These are phyloP conservation scores for Cydia amplana DNA, from an alignment of 1,140 invertebrate species.

Conservation along the genomic window DNA sequence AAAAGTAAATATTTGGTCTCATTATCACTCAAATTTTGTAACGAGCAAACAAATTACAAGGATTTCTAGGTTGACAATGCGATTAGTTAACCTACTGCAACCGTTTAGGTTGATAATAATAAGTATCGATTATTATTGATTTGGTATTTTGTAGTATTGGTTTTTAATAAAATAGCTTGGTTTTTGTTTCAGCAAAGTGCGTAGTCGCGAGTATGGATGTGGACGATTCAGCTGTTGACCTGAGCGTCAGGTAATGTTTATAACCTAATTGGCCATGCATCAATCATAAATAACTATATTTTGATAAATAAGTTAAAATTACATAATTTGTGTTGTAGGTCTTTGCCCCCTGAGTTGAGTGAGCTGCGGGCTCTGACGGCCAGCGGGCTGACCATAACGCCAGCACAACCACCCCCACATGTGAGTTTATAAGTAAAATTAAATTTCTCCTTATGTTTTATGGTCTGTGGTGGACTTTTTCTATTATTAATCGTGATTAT, in stretches of 20 bases:
- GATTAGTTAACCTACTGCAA: not conserved
- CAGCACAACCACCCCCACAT: constrained; percentile 77
- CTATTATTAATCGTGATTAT: not conserved
- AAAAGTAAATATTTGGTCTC: constrained; percentile 29
- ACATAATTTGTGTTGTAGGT: constrained; percentile 52
- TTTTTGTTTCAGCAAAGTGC: constrained; percentile 48
- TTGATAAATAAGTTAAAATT: constrained; percentile 37
- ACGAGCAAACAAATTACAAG: constrained; percentile 19
- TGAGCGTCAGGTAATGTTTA: constrained; percentile 85
- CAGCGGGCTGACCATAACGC: constrained; percentile 77
- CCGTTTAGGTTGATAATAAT: not conserved
- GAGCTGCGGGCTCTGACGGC: constrained; percentile 75
- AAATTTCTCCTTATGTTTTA: constrained; percentile 46
- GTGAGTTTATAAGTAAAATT: constrained; percentile 66
- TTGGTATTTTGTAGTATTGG: constrained; percentile 40
- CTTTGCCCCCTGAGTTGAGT: constrained; percentile 76
- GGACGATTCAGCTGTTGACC: constrained; percentile 86
- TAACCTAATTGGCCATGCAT: constrained; percentile 36
- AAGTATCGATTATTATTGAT: constrained; percentile 23
- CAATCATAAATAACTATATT: constrained; percentile 26
- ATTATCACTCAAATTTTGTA: constrained; percentile 15
- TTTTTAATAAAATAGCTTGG: constrained; percentile 51
- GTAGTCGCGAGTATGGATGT: constrained; percentile 80
- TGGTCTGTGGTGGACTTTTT: constrained; percentile 20
- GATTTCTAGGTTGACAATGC: constrained; percentile 21